Base-by-base conservation (phyloP, 1,140 invertebrate genomes). In the Adoxophyes honmai region DNA sequence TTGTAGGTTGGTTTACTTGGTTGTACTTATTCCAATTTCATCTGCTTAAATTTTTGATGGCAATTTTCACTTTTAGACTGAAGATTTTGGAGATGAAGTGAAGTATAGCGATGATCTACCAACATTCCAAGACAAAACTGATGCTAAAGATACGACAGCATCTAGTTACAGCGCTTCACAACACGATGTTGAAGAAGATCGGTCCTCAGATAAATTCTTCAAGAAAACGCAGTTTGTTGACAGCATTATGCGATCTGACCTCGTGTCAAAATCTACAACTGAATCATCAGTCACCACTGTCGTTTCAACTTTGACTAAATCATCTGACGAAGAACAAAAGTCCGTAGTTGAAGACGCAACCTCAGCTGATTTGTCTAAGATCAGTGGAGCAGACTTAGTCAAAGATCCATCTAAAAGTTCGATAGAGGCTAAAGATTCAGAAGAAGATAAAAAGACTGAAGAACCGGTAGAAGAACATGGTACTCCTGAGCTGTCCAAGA, bases 241-340 rank as follows among this genome's bases (percentile, higher is more conserved):
- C 28, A 81, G 71, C 21, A 44, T 85, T 55, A 55, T 84, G 18
- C 70, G 62, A n/a, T 73, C 79, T 9, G 86, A 88, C 56, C 59
- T 88, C 39, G 70, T 86, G 15, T 88, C 83, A 1, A 88, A 86
- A 60, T 88, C 86, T 4, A 88, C 86, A 7, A 88, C 86, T 5
- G 86, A 86, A 64, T 88, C 86, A 34, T 86, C 83, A 37, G 79
- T 86, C 7, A 88, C 83, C 6, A 88, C 86, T 11, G 86, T 86
- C 16, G 63, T 88, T 36, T 88, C 81, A 9, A 85, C 86, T 0
- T 67, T 86, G 42, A 88, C 83, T 2, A 88, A 86, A 70, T 88
- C 86, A 4, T 88, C 86, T 3, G 86, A 86, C 39, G 86, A 88
- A 52, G 81, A 83, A 39, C 83, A 79, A 64, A 88, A 85, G 58